Evolutionary conservation across 2,113 vertebrate species (phyloP).

Genomic region (Upupa epops): DNA sequence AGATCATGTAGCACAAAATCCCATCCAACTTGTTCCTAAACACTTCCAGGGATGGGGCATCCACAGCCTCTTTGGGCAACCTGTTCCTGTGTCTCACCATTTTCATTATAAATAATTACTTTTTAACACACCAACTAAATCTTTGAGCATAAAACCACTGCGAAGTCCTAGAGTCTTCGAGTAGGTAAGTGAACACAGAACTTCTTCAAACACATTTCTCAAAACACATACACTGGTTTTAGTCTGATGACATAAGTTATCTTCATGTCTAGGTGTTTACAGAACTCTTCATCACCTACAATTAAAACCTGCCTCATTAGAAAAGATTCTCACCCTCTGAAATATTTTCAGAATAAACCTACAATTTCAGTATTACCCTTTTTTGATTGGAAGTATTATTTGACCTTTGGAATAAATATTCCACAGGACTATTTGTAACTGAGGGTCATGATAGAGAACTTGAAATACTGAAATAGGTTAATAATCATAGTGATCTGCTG

Average conservation of each 20-base stretch:
- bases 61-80: neutral
- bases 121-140: neutral
- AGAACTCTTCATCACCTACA: neutral
- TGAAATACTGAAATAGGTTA: slow-evolving; percentile 1
- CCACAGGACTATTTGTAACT: slow-evolving; percentile 48
- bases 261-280: neutral
- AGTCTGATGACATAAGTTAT: neutral
- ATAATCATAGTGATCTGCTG: neutral
- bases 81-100: neutral
- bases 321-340: neutral
- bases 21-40: neutral
- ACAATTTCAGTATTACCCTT: neutral
- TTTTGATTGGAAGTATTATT: neutral
- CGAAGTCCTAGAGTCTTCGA: neutral
- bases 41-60: neutral
- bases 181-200: neutral
- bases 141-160: neutral
- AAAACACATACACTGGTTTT: neutral
- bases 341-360: slow-evolving; percentile 2
- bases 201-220: neutral
- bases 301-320: neutral
- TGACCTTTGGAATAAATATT: slow-evolving; percentile 47
- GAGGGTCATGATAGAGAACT: neutral
- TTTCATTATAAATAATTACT: neutral
- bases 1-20: neutral